phyloP scores from a whole-genome alignment of 2,797 vertebrate genomes.

The Steatocranus sp. region DNA sequence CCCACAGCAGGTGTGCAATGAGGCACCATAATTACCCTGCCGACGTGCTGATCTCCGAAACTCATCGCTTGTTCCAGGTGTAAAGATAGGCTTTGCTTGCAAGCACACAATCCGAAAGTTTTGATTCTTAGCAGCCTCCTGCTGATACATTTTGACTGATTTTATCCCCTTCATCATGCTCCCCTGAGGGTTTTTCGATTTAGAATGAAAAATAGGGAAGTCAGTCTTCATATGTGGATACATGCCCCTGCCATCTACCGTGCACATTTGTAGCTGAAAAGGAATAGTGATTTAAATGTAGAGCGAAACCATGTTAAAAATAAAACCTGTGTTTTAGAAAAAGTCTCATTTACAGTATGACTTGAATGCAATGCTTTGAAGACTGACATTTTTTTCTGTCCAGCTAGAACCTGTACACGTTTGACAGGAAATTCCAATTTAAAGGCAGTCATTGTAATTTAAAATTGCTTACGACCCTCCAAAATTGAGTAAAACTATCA shows the following conservation, averaged over 20 bases:
- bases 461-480: background rate
- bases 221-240: background rate
- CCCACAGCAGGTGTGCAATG: constrained; percentile 21
- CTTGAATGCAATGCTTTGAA: background rate
- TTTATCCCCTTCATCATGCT: constrained; percentile 15
- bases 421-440: background rate
- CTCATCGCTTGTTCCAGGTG: constrained; percentile 25
- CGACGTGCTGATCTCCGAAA: constrained; percentile 10
- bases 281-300: background rate
- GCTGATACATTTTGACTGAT: constrained; percentile 19
- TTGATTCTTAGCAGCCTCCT: background rate
- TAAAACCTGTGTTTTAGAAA: background rate
- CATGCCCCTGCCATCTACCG: background rate
- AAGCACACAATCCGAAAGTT: constrained; percentile 11
- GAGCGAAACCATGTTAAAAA: background rate
- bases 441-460: background rate
- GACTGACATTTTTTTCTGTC: background rate
- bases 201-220: background rate
- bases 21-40: constrained; percentile 47
- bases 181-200: background rate
- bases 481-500: background rate
- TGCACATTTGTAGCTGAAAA: background rate
- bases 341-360: background rate
- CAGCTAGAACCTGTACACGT: background rate
- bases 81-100: constrained; percentile 3